Percentiles rank a stretch among this genome's conserved stretches.
Conservation (phyloP, 2,113 vertebrate species). For the Brevimyrus niger region DNA sequence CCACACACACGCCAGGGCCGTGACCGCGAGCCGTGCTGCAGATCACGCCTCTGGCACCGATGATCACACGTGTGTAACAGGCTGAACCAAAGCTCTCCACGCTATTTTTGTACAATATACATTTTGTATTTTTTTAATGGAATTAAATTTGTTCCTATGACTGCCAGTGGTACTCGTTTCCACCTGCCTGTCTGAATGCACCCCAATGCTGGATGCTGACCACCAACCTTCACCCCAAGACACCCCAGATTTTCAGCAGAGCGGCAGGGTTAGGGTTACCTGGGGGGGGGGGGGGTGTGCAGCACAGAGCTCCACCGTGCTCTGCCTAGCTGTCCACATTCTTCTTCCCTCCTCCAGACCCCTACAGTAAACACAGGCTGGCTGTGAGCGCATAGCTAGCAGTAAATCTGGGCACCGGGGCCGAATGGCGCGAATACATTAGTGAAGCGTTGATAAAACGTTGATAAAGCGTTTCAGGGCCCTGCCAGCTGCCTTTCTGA, state of each 20-base stretch:
- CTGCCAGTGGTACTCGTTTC: conserved; percentile 30
- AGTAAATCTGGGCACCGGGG: conserved; percentile 46
- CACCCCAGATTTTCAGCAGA: background rate
- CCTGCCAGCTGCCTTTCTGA: background rate
- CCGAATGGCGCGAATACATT: conserved; percentile 26
- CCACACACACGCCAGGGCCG: background rate
- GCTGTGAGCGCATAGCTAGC: conserved; percentile 42
- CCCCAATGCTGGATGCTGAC: background rate
- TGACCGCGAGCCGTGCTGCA: background rate
- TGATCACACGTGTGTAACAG: conserved; percentile 81
- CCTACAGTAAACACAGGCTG: conserved; percentile 55
- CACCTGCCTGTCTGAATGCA: background rate
- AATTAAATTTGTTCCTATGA: conserved; percentile 95
- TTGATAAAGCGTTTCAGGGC: background rate
- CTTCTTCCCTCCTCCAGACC: conserved; percentile 47
- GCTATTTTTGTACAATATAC: conserved; percentile 99
- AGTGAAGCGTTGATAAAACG: background rate
- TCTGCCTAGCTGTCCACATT: conserved; percentile 45
- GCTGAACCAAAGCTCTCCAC: conserved; percentile 97
- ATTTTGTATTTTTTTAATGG: conserved; percentile 99
- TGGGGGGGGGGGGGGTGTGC: background rate
- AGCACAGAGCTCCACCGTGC: conserved; percentile 22
- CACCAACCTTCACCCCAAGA: background rate
- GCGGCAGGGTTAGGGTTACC: background rate
- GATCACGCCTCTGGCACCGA: conserved; percentile 36